Conservation (phyloP, 2,113 vertebrate genomes). For the Protomyctophum bolini region DNA sequence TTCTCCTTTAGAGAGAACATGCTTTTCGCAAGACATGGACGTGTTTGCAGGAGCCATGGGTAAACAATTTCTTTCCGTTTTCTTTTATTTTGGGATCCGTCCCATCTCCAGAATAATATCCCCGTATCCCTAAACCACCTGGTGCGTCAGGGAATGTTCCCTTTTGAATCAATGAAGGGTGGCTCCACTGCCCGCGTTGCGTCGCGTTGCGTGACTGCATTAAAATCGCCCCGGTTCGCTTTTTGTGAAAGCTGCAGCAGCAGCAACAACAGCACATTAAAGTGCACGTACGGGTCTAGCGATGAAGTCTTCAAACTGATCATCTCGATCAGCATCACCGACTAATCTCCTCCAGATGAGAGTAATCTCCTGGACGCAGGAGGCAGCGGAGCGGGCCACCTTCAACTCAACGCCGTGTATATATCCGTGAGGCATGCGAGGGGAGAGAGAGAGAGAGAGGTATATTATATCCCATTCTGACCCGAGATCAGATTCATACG, state of each 20-base stretch:
- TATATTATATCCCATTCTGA: too few species aligned
- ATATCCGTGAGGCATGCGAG: constrained; percentile 60
- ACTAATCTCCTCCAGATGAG: constrained; percentile 84
- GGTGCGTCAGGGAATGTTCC: too few species aligned
- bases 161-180: too few species aligned
- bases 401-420: constrained; percentile 70
- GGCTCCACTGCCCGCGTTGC: too few species aligned
- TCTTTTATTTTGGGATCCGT: constrained; percentile 22
- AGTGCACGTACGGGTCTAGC: constrained; percentile 39
- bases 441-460: constrained; percentile 46
- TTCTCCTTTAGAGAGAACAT: constrained; percentile 46
- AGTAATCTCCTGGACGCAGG: constrained; percentile 65
- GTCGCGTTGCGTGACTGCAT: too few species aligned
- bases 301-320: constrained; percentile 55
- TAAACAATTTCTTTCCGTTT: constrained; percentile 49
- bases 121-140: constrained; percentile 34
- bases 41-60: constrained; percentile 37
- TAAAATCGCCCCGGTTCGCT: too few species aligned
- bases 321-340: constrained; percentile 53
- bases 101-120: constrained; percentile 51
- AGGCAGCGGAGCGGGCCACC: constrained; percentile 48
- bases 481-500: too few species aligned
- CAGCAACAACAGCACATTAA: constrained; percentile 18
- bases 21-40: constrained; percentile 43
- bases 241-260: too few species aligned